phyloP scores from a whole-genome alignment of 2,888 invertebrate genomes.

The Mythimna loreyi region DNA sequence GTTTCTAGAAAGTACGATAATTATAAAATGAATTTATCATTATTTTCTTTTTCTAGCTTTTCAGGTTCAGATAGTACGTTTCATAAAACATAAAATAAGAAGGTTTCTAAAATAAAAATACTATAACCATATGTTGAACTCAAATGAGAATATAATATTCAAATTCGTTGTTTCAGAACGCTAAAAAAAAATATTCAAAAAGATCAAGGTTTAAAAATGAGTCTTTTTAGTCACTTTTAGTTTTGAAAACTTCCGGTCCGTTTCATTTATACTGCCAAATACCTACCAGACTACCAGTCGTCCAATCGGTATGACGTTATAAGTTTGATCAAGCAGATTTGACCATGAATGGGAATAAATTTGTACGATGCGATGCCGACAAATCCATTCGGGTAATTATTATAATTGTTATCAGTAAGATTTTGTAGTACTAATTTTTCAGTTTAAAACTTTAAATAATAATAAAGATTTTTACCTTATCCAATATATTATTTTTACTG shows the following conservation, averaged over 20 bases:
- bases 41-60: neutral
- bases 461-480: no score
- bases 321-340: no score
- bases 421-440: no score
- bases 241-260: neutral
- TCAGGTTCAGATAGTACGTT: neutral
- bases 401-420: no score
- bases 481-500: no score
- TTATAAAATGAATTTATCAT: constrained; percentile 25
- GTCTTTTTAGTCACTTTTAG: neutral
- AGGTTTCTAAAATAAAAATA: neutral
- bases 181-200: neutral
- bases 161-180: constrained; percentile 16
- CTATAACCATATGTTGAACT: neutral
- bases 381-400: no score
- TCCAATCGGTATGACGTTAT: no score
- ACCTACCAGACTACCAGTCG: no score
- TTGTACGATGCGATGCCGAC: no score
- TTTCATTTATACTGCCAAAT: no score
- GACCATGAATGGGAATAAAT: no score
- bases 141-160: neutral
- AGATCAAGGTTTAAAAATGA: neutral
- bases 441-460: no score
- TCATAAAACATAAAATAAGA: neutral
- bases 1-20: constrained; percentile 45